A percentile compares a stretch with the other conserved stretches of the same genome.
phyloP scores from a whole-genome alignment of 2,888 invertebrate species.

The Coenonympha glycerion region DNA sequence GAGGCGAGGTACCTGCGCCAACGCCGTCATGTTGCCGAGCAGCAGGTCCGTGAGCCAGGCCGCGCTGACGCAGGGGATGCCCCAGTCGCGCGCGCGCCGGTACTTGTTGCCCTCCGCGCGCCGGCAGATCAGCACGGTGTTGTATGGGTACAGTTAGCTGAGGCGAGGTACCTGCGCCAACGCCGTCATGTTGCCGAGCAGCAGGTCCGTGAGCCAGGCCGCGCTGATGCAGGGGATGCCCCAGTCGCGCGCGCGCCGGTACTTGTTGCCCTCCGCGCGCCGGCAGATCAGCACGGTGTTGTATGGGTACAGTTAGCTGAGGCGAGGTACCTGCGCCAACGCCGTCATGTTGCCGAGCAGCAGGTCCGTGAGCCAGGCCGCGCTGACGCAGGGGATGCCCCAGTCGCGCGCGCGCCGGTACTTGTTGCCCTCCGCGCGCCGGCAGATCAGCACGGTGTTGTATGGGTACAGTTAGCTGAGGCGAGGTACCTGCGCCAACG shows the following conservation, averaged over 20 bases:
- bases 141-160: too few species aligned
- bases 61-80: slow-evolving; percentile 91
- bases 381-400: slow-evolving; percentile 93
- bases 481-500: slow-evolving; percentile 85
- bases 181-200: slow-evolving; percentile 86
- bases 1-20: too few species aligned
- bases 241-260: slow-evolving; percentile 93
- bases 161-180: too few species aligned
- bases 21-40: slow-evolving; percentile 88
- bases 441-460: slow-evolving; percentile 85
- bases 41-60: slow-evolving; percentile 95
- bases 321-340: slow-evolving; percentile 84
- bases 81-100: slow-evolving; percentile 93
- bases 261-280: slow-evolving; percentile 91
- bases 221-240: slow-evolving; percentile 93
- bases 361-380: slow-evolving; percentile 94
- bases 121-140: slow-evolving; percentile 84
- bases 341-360: slow-evolving; percentile 91
- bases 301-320: too few species aligned
- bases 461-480: too few species aligned
- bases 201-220: slow-evolving; percentile 93
- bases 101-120: slow-evolving; percentile 92
- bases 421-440: slow-evolving; percentile 90
- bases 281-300: slow-evolving; percentile 86
- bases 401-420: slow-evolving; percentile 93